Conservation (phyloP, 2,797 vertebrate species). For the Enteromius radiatus region DNA sequence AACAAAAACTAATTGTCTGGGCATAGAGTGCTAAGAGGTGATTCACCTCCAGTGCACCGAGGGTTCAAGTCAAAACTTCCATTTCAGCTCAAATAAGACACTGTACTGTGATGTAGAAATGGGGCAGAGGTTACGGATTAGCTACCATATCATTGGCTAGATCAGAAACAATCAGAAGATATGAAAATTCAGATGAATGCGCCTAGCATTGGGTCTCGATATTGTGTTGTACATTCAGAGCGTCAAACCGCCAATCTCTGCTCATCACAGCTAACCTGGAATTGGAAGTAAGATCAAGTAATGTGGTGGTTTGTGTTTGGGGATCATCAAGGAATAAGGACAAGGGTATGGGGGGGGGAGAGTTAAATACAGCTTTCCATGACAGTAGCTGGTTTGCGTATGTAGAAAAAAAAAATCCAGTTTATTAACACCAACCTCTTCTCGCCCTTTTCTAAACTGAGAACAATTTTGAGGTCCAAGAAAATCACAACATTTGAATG, state of each 20-base stretch:
- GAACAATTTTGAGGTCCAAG: slow-evolving; percentile 52
- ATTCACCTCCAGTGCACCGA: slow-evolving; percentile 49
- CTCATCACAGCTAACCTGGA: slow-evolving; percentile 51
- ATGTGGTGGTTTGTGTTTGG: slow-evolving; percentile 37
- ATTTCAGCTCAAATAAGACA: slow-evolving; percentile 57
- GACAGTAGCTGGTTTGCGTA: slow-evolving; percentile 55
- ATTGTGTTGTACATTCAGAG: slow-evolving; percentile 63
- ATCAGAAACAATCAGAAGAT: slow-evolving; percentile 52
- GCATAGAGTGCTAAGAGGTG: slow-evolving; percentile 53
- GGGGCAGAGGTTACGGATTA: slow-evolving; percentile 36
- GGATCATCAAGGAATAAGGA: slow-evolving; percentile 21
- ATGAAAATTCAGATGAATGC: slow-evolving; percentile 34
- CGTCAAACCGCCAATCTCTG: slow-evolving; percentile 50
- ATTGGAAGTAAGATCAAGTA: slow-evolving; percentile 61
- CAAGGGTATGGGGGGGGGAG: background rate
- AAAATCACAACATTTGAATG: slow-evolving; percentile 57
- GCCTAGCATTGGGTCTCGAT: slow-evolving; percentile 34
- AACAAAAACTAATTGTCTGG: slow-evolving; percentile 54
- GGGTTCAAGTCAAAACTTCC: slow-evolving; percentile 59
- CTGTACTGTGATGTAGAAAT: slow-evolving; percentile 51
- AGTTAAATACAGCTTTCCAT: slow-evolving; percentile 51
- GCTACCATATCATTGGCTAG: slow-evolving; percentile 38
- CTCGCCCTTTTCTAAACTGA: slow-evolving; percentile 40
- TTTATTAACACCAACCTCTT: slow-evolving; percentile 50
- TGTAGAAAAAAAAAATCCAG: slow-evolving; percentile 49